Percentiles rank a stretch among this genome's conserved stretches.
Evolutionary conservation across 2,888 invertebrate species (phyloP).

Genomic region (Lepidocyrtoides sp.): DNA sequence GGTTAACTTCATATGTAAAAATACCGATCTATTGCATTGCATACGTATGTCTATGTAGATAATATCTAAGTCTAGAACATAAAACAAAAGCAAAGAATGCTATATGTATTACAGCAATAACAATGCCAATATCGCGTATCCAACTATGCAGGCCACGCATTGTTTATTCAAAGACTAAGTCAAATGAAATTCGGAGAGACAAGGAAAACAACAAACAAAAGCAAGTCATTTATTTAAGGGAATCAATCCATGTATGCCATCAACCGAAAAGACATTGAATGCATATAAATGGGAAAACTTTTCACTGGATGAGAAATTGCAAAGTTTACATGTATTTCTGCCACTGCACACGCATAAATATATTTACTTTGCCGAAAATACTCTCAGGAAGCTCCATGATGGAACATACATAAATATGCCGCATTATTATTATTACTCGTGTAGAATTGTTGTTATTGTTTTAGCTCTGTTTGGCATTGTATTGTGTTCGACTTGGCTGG

Average conservation of each 20-base stretch:
- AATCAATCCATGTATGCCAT: slow-evolving; percentile 28
- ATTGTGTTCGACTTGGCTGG: background rate
- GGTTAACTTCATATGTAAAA: background rate
- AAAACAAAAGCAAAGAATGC: too few relatives aligned
- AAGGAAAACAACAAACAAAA: too few relatives aligned
- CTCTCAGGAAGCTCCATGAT: too few relatives aligned
- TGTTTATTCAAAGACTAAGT: background rate
- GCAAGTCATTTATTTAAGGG: background rate
- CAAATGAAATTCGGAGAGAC: background rate
- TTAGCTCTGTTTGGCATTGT: background rate
- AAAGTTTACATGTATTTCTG: too few relatives aligned
- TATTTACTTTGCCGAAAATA: too few relatives aligned
- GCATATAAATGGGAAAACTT: slow-evolving; percentile 27
- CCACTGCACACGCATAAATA: too few relatives aligned
- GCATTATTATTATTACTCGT: background rate
- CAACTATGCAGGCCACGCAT: background rate
- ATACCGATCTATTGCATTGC: too few relatives aligned
- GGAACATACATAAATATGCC: background rate
- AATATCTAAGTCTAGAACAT: too few relatives aligned
- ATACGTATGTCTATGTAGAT: too few relatives aligned
- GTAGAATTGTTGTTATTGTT: background rate
- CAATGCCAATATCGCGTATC: background rate
- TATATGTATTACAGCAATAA: background rate
- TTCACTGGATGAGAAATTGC: background rate
- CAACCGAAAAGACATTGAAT: background rate